Evolutionary conservation across 1,140 invertebrate species (phyloP), one percentile per base, ranked within the genome.

Genomic region (Pinna nobilis): DNA sequence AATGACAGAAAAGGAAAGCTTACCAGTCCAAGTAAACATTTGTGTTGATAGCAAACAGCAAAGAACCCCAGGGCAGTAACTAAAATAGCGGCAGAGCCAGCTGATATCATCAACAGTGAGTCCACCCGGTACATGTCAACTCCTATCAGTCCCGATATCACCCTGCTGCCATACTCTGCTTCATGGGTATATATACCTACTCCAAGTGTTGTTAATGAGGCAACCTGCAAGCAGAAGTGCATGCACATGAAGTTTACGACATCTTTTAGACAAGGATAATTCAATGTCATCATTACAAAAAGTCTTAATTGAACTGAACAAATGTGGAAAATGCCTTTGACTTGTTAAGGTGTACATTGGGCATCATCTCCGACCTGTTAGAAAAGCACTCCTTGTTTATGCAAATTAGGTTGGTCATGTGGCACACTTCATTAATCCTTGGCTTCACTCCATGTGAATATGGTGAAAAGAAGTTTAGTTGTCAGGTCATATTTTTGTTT

Each of bases 151-250:
- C 64, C 72, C 2, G 82, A 83, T 30, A 86, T 32, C 47, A 82
- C 78, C 37, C 76, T 83, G 67, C 79, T 83, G 3, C 84, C 84
- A 76, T 86, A 86, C 47, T 86, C 82, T 20, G 77, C 77, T 49
- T 83, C 80, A 63, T 81, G 76, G 20, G 84, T 84, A 79, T 79
- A 84, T 23, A 86, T 81, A 1, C 84, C 84, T 25, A 86, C 81
- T 15, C 68, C 80, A 35, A 86, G 64, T 25, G 82, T 79, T 32
- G 76, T 74, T 39, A 83, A 49, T 11, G 76, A 82, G 15, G 82
- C 82, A 33, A 83, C 67, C 84, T 86, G 39, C 20, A 57, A 64
- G 33, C 32, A 23, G n/a, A n/a, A n/a, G n/a, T n/a, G n/a, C n/a
- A n/a, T n/a, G n/a, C n/a, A 44, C 39, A 44, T 44, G 9, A 9